Conservation (phyloP, 1,140 invertebrate genomes). For the Pararge aegeria region DNA sequence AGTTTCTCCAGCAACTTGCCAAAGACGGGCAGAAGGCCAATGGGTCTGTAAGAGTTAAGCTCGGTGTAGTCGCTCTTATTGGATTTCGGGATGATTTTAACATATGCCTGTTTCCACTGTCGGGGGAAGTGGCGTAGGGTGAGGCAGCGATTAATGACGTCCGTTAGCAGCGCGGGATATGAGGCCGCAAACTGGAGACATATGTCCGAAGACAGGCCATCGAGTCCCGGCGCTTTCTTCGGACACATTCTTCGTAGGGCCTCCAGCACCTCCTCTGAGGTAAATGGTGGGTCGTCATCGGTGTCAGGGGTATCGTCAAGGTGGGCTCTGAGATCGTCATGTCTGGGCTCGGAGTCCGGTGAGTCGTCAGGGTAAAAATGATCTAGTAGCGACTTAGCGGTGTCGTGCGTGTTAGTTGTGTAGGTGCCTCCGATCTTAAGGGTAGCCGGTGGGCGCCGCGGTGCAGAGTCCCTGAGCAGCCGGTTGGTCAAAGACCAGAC, state of each 20-base stretch:
- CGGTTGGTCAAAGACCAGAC: slow-evolving; percentile 30
- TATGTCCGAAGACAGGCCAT: slow-evolving; percentile 36
- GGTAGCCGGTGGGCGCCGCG: slow-evolving; percentile 20
- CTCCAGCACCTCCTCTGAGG: slow-evolving; percentile 23
- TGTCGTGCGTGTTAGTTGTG: slow-evolving; percentile 18
- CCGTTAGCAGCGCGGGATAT: slow-evolving; percentile 23
- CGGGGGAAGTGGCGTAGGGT: slow-evolving; percentile 1
- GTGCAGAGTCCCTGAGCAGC: slow-evolving; percentile 6
- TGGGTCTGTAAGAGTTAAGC: slow-evolving; percentile 21
- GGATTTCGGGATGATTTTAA: slow-evolving; percentile 29
- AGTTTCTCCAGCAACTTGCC: slow-evolving; percentile 37
- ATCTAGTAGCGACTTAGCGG: slow-evolving; percentile 26
- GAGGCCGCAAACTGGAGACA: slow-evolving; percentile 13
- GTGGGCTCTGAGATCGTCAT: not conserved
- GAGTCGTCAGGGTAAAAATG: slow-evolving; percentile 34
- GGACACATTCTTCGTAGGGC: slow-evolving; percentile 22
- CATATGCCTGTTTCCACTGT: slow-evolving; percentile 10
- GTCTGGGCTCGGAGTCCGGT: slow-evolving; percentile 1
- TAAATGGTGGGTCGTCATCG: slow-evolving; percentile 20
- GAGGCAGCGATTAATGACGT: slow-evolving; percentile 31
- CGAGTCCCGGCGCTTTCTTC: slow-evolving; percentile 30
- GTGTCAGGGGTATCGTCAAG: not conserved
- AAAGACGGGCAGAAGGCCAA: slow-evolving; percentile 28
- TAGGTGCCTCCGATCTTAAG: not conserved
- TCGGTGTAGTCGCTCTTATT: slow-evolving; percentile 16